Evolutionary conservation across 1,140 invertebrate genomes (phyloP), one percentile per base, ranked within the genome.

Genomic region (Aphis gossypii): DNA sequence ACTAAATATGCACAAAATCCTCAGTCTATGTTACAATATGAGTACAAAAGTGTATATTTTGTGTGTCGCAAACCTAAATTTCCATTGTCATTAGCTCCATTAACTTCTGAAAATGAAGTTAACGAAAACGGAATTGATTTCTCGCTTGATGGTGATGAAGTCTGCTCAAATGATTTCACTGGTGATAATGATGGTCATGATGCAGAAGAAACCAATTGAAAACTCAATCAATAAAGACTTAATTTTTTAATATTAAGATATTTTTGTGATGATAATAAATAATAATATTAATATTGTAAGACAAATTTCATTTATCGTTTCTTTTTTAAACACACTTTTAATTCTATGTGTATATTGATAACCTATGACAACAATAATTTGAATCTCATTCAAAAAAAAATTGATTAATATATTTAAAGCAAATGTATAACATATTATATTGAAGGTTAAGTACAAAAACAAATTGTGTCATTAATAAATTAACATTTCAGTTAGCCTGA

Each of bases 1-100:
- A 98, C 98, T 18, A 97, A 97, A 94, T 99, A 99, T 95, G 97
- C 98, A 41, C 98, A 99, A 95, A 99, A 99, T 95, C 96, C 97
- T 0, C 96, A 97, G 82, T 99, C 98, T n/a, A 99, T 99, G 99
- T 96, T 99, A 94, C 97, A 97, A 93, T 98, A 98, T 94, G 97
- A 97, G 94, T 99, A 99, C 95, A 96, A 97, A 94, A 98, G 98
- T 94, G 97, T 98, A 6, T 99, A 98, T 95, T 98, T 99, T 95
- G 97, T 98, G 7, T 98, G 97, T 94, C 96, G 96, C 94, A 99
- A 99, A 95, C 97, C 97, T 38, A 93, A 93, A 56, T 35, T 54
- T 84, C 35, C 48, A 30, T 30, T 68, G n/a, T 14, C 76, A 25
- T 56, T 93, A 86, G 41, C 9, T 20, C 48, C 51, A 18, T 54